Percentiles rank a stretch among this genome's conserved stretches.
These are phyloP conservation scores for Latheticus oryzae DNA, from an alignment of 2,888 invertebrate genomes.

Conservation along the genomic window DNA sequence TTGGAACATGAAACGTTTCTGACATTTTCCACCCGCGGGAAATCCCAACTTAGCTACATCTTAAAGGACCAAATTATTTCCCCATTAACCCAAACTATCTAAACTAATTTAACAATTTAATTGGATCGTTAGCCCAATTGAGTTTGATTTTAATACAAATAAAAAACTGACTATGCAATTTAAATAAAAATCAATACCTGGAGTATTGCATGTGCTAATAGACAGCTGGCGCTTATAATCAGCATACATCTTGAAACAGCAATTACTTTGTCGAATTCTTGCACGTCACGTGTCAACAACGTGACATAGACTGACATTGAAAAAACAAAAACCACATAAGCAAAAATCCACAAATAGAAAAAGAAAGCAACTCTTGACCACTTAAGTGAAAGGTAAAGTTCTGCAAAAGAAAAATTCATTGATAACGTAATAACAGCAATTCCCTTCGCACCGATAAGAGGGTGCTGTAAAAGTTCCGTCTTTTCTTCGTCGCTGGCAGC, in stretches of 20 bases:
- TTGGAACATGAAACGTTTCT: background rate
- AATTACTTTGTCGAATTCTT: slow-evolving; percentile 43
- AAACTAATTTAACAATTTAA: slow-evolving; percentile 13
- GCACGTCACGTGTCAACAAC: slow-evolving; percentile 49
- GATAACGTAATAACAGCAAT: background rate
- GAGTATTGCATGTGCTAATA: slow-evolving; percentile 58
- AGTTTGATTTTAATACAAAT: background rate
- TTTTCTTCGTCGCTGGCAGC: slow-evolving; percentile 62
- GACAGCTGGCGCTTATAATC: slow-evolving; percentile 53
- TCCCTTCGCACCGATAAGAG: slow-evolving; percentile 60
- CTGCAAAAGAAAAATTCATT: slow-evolving; percentile 37
- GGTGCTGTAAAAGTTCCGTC: slow-evolving; percentile 65
- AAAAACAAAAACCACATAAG: slow-evolving; percentile 63
- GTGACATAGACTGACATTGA: slow-evolving; percentile 62
- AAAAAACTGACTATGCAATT: background rate
- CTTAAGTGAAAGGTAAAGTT: slow-evolving; percentile 60
- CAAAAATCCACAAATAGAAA: slow-evolving; percentile 64
- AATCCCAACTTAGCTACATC: background rate
- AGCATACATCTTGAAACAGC: slow-evolving; percentile 54
- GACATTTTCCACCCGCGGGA: background rate
- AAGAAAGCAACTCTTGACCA: slow-evolving; percentile 67
- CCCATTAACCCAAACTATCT: slow-evolving; percentile 15
- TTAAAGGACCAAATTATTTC: slow-evolving; percentile 9
- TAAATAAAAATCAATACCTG: slow-evolving; percentile 50
- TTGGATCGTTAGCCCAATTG: background rate